These are phyloP conservation scores for Lithophane semibrunnea DNA, from an alignment of 2,888 invertebrate genomes.

Conservation along the genomic window DNA sequence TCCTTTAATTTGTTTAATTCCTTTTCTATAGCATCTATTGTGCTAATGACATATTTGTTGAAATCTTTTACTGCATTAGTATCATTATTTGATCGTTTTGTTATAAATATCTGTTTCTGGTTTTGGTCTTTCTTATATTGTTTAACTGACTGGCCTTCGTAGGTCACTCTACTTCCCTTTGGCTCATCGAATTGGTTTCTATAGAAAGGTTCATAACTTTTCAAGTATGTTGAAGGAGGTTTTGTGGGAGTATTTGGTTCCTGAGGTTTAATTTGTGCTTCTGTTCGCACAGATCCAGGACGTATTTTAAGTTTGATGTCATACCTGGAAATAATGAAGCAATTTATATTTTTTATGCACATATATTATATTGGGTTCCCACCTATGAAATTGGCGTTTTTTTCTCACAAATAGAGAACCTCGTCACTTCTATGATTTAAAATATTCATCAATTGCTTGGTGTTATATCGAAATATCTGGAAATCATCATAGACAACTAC, in stretches of 20 bases:
- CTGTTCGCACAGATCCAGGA: neutral
- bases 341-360: no score
- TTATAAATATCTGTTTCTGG: no score
- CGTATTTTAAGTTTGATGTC: neutral
- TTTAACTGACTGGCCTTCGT: neutral
- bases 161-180: neutral
- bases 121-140: neutral
- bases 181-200: neutral
- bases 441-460: no score
- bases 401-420: no score
- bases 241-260: neutral
- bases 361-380: no score
- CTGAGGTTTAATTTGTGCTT: neutral
- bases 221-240: neutral
- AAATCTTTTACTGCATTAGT: neutral
- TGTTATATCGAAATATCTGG: no score
- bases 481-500: no score
- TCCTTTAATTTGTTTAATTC: constrained; percentile 9
- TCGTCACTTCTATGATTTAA: no score
- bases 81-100: neutral
- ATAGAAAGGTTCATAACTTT: neutral
- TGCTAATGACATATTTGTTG: neutral
- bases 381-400: no score
- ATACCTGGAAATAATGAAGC: constrained; percentile 5
- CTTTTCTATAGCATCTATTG: constrained; percentile 8